Conservation (phyloP, 2,888 invertebrate species). For the Plemyria rubiginata region DNA sequence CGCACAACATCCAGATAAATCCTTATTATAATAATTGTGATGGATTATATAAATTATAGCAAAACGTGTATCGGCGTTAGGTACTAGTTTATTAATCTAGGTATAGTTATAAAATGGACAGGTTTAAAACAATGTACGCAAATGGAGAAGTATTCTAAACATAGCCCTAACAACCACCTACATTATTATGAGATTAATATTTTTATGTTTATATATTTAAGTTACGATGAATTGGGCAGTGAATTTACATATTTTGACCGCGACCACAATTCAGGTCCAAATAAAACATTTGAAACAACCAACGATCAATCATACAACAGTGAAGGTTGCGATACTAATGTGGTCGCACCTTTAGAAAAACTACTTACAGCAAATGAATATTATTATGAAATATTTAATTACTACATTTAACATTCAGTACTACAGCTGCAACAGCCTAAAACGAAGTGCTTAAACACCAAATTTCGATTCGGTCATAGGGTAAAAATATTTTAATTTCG, state of each 20-base stretch:
- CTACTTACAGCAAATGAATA: conserved; percentile 1
- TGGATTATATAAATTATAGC: conserved; percentile 37
- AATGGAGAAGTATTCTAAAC: conserved; percentile 44
- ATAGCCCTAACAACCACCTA: conserved; percentile 44
- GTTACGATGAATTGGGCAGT: conserved; percentile 52
- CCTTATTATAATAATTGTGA: conserved; percentile 38
- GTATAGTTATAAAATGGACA: conserved; percentile 64
- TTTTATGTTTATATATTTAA: conserved; percentile 43
- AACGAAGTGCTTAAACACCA: conserved; percentile 3
- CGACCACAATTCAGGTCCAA: conserved; percentile 1
- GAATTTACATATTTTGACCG: conserved; percentile 39
- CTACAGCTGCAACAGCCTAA: conserved; percentile 13
- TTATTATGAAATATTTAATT: not conserved
- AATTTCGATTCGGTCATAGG: conserved; percentile 1
- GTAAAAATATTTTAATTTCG: not conserved
- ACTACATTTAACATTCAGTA: conserved; percentile 10
- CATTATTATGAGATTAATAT: conserved; percentile 49
- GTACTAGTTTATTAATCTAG: conserved; percentile 39
- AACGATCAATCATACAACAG: not conserved
- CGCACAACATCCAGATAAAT: conserved; percentile 38
- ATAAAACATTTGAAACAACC: not conserved
- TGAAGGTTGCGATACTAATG: not conserved
- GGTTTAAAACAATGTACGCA: conserved; percentile 46
- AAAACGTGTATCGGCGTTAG: conserved; percentile 36
- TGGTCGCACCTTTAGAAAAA: not conserved